phyloP scores from a whole-genome alignment of 2,888 invertebrate species.

The Coremacera marginata region DNA sequence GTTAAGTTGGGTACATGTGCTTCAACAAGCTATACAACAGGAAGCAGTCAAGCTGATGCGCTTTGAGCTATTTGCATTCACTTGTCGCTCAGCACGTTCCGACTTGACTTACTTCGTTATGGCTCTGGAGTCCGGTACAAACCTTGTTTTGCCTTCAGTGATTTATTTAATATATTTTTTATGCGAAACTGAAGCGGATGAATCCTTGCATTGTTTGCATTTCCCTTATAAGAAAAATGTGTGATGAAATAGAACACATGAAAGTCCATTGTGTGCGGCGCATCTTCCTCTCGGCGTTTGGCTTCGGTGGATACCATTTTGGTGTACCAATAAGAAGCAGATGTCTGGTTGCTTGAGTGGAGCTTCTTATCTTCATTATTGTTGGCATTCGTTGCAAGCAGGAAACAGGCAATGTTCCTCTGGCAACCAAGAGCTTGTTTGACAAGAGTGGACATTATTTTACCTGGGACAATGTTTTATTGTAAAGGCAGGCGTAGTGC shows the following conservation, averaged over 20 bases:
- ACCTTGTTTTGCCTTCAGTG: conserved; percentile 2
- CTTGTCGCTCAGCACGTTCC: conserved; percentile 20
- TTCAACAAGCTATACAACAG: background rate
- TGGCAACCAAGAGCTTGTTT: background rate
- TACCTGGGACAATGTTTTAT: too few relatives aligned
- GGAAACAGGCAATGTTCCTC: background rate
- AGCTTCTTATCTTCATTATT: conserved; percentile 10
- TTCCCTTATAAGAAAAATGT: background rate
- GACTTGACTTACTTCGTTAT: conserved; percentile 13
- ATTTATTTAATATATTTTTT: background rate
- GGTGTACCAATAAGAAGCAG: conserved; percentile 32
- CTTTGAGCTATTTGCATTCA: conserved; percentile 26
- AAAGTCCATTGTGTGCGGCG: background rate
- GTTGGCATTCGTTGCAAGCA: background rate
- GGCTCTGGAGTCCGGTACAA: background rate
- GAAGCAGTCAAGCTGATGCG: background rate
- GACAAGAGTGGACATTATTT: too few relatives aligned
- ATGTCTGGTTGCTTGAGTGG: conserved; percentile 12
- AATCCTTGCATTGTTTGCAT: conserved; percentile 9
- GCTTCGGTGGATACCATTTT: conserved; percentile 6
- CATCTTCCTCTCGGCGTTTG: conserved; percentile 10
- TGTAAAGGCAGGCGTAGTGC: too few relatives aligned
- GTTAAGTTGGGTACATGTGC: background rate
- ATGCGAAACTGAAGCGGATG: background rate
- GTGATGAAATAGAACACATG: background rate